Percentiles rank a stretch among this genome's conserved stretches.
phyloP scores from a whole-genome alignment of 1,140 invertebrate species.

The Camponotus floridanus region DNA sequence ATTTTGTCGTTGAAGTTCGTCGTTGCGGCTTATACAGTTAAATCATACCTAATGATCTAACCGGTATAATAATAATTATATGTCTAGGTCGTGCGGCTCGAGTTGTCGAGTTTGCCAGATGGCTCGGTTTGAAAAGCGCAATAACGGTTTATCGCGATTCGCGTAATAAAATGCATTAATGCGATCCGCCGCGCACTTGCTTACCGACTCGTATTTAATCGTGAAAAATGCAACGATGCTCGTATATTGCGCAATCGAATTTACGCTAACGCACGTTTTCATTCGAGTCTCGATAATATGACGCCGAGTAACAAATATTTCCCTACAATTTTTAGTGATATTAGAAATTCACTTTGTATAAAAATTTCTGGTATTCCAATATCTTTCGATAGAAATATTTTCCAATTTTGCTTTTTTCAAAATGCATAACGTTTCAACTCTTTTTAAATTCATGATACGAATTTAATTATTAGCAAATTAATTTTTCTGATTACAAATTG shows the following conservation, averaged over 20 bases:
- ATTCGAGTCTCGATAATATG: background rate
- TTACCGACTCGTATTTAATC: background rate
- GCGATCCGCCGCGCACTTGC: background rate
- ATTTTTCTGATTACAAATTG: background rate
- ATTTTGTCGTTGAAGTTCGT: constrained; percentile 29
- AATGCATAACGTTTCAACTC: background rate
- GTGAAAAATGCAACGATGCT: background rate
- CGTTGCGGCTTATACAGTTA: constrained; percentile 5
- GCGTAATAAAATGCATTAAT: constrained; percentile 41
- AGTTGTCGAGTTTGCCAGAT: constrained; percentile 52
- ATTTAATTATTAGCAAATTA: background rate
- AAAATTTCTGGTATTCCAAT: background rate
- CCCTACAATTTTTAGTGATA: background rate
- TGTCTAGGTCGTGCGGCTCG: constrained; percentile 40
- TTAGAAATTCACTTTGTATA: background rate
- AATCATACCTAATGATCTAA: constrained; percentile 49
- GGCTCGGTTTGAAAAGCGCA: constrained; percentile 6
- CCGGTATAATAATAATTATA: constrained; percentile 61
- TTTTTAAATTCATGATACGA: background rate
- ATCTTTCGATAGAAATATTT: background rate
- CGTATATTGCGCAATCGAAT: constrained; percentile 16
- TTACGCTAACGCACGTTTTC: constrained; percentile 8
- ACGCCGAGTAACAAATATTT: background rate
- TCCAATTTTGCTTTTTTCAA: background rate
- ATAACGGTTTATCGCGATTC: constrained; percentile 31